Evolutionary conservation across 2,113 vertebrate genomes (phyloP), one percentile per base, ranked within the genome.

Genomic region (Hymenochirus boettgeri): DNA sequence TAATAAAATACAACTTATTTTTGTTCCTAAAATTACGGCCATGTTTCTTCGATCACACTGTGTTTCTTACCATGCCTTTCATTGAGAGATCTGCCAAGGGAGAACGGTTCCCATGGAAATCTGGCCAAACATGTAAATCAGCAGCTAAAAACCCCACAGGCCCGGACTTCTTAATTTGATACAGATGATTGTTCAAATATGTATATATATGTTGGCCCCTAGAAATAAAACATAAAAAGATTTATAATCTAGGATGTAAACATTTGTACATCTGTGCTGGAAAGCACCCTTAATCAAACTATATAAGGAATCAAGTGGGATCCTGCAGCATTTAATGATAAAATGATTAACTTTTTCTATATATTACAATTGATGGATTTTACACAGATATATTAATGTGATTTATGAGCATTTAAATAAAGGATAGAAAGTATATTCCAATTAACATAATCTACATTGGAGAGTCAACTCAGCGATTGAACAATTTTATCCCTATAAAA

Each of bases 51-150:
- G 19, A 25, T 23, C 27, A 7, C 24, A n/a, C 22, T 12, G 2
- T 52, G 22, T 18, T 54, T 83, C 90, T 91, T 90, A 99, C 96
- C 95, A 90, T 93, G 83, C 96, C 96, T 77, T 92, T 95, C 62
- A 97, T 79, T 72, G 86, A 88, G 75, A 92, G 85, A 85, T 99
- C 95, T 51, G 95, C 90, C 78, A 98, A 85, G 47, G 96, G 96
- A 60, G 96, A 99, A 73, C 95, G 85, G 90, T 99, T 99, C 59
- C 96, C 95, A 65, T 99, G 95, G 83, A 99, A 98, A 86, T 99
- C 96, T 9, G 96, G 96, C 93, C 95, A 98, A 84, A 99, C 82
- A 75, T 99, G 96, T 75, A 99, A 89, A 83, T 87, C 76, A 78
- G 90, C 82, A 75, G 85, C 90, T 77, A 99, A 90, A 80, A 89